A percentile compares a stretch with the other conserved stretches of the same genome.
Evolutionary conservation across 2,797 vertebrate genomes (phyloP).

Genomic region (Sternarchorhynchus goeldii): DNA sequence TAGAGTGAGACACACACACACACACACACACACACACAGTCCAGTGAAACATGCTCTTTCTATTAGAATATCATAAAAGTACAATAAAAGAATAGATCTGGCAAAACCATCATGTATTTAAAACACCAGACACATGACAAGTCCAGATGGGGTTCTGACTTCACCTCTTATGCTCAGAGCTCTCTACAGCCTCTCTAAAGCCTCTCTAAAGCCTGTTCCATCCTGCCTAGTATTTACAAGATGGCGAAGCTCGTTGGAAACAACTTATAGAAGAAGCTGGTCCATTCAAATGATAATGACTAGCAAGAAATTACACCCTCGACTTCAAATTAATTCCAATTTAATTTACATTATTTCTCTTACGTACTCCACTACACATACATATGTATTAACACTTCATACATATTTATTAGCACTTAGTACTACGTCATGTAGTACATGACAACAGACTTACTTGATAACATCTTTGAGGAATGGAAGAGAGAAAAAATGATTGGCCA

Average conservation of each 20-base stretch:
- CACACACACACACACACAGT: background rate
- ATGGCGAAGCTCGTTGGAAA: conserved; percentile 50
- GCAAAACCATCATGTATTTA: conserved; percentile 51
- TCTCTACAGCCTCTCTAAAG: conserved; percentile 45
- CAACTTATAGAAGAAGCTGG: conserved; percentile 36
- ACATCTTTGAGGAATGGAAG: conserved; percentile 87
- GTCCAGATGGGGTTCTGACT: conserved; percentile 50
- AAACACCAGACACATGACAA: conserved; percentile 53
- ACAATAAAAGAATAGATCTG: conserved; percentile 46
- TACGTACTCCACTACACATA: no score
- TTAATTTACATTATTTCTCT: no score
- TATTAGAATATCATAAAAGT: conserved; percentile 47
- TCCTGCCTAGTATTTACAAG: conserved; percentile 50
- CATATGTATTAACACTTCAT: background rate
- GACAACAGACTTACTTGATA: conserved; percentile 80
- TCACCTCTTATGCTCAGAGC: conserved; percentile 48
- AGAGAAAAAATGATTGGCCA: conserved; percentile 95
- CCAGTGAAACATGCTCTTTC: conserved; percentile 51
- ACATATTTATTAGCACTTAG: no score
- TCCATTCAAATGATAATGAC: conserved; percentile 22
- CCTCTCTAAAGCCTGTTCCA: conserved; percentile 42
- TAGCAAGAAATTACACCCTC: conserved; percentile 32
- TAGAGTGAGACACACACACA: background rate
- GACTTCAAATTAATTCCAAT: background rate
- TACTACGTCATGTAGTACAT: background rate